A percentile compares a stretch with the other conserved stretches of the same genome.
Evolutionary conservation across 2,797 vertebrate genomes (phyloP).

Genomic region (Zenarchopterus dispar): DNA sequence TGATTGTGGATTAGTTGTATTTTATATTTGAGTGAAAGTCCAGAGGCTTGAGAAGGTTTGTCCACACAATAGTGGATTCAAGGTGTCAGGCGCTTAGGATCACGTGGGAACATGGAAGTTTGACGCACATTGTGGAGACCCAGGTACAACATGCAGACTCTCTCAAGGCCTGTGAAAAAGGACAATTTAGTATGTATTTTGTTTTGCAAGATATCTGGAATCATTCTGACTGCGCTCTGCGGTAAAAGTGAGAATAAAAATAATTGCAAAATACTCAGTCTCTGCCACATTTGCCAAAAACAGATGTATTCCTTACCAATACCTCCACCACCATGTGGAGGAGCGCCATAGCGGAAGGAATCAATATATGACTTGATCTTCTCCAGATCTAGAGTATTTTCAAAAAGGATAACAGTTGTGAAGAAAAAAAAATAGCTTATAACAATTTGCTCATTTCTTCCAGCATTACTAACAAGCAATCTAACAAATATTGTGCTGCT

Average conservation of each 20-base stretch:
- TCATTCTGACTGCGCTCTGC: no score
- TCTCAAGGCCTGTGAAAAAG: conserved; percentile 88
- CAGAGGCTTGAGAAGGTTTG: neutral
- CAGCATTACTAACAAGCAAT: neutral
- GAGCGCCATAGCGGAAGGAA: conserved; percentile 96
- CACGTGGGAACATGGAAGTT: conserved; percentile 98
- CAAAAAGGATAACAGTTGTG: neutral
- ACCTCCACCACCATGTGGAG: conserved; percentile 96
- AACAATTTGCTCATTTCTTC: no score
- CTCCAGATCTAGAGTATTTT: conserved; percentile 89
- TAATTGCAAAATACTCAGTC: no score
- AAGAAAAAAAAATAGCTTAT: neutral
- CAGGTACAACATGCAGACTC: conserved; percentile 97
- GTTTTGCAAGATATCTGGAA: no score
- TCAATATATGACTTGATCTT: conserved; percentile 98
- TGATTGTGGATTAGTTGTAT: conserved; percentile 44
- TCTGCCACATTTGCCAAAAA: no score
- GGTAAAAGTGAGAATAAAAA: no score
- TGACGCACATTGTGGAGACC: conserved; percentile 96
- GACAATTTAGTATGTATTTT: neutral
- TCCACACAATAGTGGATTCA: conserved; percentile 60
- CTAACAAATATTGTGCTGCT: neutral
- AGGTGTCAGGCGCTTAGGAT: conserved; percentile 96
- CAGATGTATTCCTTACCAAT: conserved; percentile 85
- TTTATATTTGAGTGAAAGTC: conserved; percentile 36